Percentiles rank a stretch among this genome's conserved stretches.
These are phyloP conservation scores for Bergia puertoricense DNA, from an alignment of 92 coral and sea anemone species.

Conservation along the genomic window DNA sequence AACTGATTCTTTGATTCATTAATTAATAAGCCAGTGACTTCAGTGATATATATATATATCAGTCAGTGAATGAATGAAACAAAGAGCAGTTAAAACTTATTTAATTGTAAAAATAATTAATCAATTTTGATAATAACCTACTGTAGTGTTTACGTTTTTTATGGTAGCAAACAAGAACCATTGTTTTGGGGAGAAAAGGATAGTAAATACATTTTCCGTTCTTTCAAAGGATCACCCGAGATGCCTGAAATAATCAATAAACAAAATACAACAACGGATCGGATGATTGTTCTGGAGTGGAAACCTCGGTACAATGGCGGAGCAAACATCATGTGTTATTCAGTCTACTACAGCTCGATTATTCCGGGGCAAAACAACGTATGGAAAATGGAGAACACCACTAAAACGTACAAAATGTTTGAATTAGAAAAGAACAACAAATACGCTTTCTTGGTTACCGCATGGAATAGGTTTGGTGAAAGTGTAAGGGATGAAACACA, in stretches of 20 bases:
- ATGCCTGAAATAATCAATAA: slow-evolving; percentile 1
- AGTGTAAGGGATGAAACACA: slow-evolving; percentile 21
- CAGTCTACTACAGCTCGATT: background rate
- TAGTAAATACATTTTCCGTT: background rate
- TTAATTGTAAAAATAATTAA: too few relatives aligned
- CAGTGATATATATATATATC: too few relatives aligned
- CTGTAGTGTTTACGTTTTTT: too few relatives aligned
- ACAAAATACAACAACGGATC: background rate
- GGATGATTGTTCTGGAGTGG: background rate
- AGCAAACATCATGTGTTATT: background rate
- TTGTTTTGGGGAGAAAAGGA: too few relatives aligned
- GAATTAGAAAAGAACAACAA: background rate
- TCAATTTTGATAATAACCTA: too few relatives aligned
- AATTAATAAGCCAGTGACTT: too few relatives aligned
- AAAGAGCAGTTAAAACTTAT: too few relatives aligned
- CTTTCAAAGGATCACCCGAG: background rate
- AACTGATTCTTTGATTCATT: too few relatives aligned
- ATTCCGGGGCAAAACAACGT: background rate
- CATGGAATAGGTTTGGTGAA: slow-evolving; percentile 44
- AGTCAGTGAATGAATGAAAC: too few relatives aligned
- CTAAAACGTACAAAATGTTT: background rate
- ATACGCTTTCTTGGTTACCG: slow-evolving; percentile 19
- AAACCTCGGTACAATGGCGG: background rate
- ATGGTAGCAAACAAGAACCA: too few relatives aligned
- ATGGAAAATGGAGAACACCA: background rate